Base-by-base conservation (phyloP, 1,140 invertebrate species). In the Drosophila micromelanica region DNA sequence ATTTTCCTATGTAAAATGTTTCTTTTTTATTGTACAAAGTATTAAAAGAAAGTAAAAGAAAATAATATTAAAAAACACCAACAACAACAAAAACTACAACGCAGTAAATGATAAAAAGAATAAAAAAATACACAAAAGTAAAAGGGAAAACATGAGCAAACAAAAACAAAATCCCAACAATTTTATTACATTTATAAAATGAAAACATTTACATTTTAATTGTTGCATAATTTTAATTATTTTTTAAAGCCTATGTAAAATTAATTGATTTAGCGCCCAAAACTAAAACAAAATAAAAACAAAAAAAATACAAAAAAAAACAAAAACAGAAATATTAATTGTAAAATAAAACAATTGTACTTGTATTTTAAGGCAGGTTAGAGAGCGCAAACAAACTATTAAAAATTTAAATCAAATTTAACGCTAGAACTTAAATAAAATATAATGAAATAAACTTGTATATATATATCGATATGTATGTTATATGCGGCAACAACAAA, bases 111-210 rank as follows among this genome's bases (percentile, higher is more conserved):
- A 69, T 63, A 71, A 40, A 71, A 40, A 46, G 11, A 9, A 46
- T 56, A 32, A 42, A 17, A 17, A 35, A 65, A 65, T 46, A 54
- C 54, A 62, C n/a, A 56, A 27, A 63, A 55, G 9, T n/a, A 27
- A 75, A 54, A 35, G 61, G 74, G 48, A 77, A 77, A 78, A 15
- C 59, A 78, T 69, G 54, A 85, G 77, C 76, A 84, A 79, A 61
- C 30, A 76, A 84, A 85, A 80, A 69, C 60, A 73, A 87, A 73
- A 87, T 87, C 84, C 84, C 82, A 81, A 87, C 82, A 87, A 89
- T 89, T 89, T 89, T 89, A 89, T 89, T 89, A 89, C 84, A 89
- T 89, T 89, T 89, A 89, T 89, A 89, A 89, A 89, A 89, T 89
- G 84, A 89, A 89, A 80, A 89, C 79, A 89, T 77, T 89, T 89